Evolutionary conservation across 2,797 vertebrate genomes (phyloP).

Genomic region (Taeniopygia guttata): DNA sequence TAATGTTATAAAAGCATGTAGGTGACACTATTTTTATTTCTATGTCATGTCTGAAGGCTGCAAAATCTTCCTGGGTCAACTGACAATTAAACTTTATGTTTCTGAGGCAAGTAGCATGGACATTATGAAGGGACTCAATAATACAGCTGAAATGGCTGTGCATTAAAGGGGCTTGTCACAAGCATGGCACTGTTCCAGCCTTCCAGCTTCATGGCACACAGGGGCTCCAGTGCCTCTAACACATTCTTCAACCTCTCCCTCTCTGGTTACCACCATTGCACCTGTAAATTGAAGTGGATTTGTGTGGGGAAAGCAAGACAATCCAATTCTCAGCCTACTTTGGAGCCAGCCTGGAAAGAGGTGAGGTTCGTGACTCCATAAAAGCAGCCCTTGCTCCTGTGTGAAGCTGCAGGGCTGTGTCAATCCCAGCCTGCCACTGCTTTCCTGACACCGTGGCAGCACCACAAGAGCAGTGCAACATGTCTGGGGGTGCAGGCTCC

Average conservation of each 20-base stretch:
- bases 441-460: fast-evolving
- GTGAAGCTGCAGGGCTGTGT: not conserved
- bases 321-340: not conserved
- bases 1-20: not conserved
- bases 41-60: not conserved
- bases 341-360: not conserved
- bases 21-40: not conserved
- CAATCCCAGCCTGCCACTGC: not conserved
- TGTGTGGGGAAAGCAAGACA: not conserved
- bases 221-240: not conserved
- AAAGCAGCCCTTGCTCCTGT: not conserved
- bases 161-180: not conserved
- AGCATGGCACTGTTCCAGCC: fast-evolving
- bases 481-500: not conserved
- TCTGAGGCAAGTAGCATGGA: not conserved
- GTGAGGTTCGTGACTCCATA: not conserved
- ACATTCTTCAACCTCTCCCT: not conserved
- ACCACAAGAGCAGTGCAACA: not conserved
- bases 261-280: not conserved
- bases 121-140: not conserved
- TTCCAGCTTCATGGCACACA: not conserved
- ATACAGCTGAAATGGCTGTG: not conserved
- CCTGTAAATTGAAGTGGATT: not conserved
- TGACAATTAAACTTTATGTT: not conserved
- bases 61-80: not conserved